Evolutionary conservation across 2,888 invertebrate species (phyloP).

Genomic region (Heliconius ismenius): DNA sequence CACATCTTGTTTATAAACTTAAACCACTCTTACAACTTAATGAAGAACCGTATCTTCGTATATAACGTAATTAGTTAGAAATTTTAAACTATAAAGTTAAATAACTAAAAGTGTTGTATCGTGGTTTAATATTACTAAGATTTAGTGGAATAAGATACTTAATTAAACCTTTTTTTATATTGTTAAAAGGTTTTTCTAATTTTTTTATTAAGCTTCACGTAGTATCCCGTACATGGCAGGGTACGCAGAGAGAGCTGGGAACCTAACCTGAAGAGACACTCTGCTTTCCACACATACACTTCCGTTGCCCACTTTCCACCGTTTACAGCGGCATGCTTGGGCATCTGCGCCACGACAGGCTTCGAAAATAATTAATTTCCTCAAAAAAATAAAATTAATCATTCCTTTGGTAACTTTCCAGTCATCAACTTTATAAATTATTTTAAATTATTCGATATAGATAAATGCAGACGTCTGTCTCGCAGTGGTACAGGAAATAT

Average conservation of each 20-base stretch:
- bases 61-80: conserved; percentile 13
- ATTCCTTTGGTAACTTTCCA: too few species aligned
- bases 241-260: not conserved
- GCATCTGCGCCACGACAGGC: too few species aligned
- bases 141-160: not conserved
- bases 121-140: not conserved
- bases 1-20: conserved; percentile 4
- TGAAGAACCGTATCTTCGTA: conserved; percentile 1
- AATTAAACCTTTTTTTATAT: not conserved
- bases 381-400: too few species aligned
- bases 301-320: not conserved
- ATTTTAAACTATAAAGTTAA: not conserved
- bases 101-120: conserved; percentile 3
- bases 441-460: too few species aligned
- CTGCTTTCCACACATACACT: not conserved
- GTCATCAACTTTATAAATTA: too few species aligned
- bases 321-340: too few species aligned
- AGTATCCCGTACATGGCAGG: not conserved
- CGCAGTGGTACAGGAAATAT: too few species aligned
- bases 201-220: not conserved
- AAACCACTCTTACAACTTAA: not conserved
- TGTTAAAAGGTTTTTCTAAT: not conserved
- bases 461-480: too few species aligned
- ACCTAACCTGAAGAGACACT: not conserved
- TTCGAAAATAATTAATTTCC: too few species aligned